Conservation (phyloP, 2,113 vertebrate genomes). For the Datnioides undecimradiatus region DNA sequence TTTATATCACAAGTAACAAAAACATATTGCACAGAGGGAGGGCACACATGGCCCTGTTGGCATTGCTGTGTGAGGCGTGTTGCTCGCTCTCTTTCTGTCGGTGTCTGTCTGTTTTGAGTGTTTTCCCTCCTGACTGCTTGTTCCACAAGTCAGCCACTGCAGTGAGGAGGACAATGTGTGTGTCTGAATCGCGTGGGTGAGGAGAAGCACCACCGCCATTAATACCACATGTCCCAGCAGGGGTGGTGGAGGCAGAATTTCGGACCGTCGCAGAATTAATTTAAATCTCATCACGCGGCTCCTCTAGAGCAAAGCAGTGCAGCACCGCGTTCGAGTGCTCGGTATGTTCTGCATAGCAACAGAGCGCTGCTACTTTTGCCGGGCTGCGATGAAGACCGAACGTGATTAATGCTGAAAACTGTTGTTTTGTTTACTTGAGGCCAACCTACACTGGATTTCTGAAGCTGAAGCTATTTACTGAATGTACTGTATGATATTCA, state of each 20-base stretch:
- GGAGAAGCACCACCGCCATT: conserved; percentile 69
- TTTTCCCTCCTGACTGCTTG: conserved; percentile 52
- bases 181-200: conserved; percentile 60
- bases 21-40: conserved; percentile 19
- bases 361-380: conserved; percentile 57
- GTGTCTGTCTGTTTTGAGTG: conserved; percentile 9
- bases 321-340: conserved; percentile 67
- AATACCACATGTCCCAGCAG: conserved; percentile 74
- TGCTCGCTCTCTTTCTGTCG: conserved; percentile 16
- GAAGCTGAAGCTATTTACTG: no score
- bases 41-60: conserved; percentile 24
- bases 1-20: conserved; percentile 12
- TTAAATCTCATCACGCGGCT: conserved; percentile 86
- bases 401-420: neutral
- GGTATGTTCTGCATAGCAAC: conserved; percentile 79
- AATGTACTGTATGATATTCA: neutral
- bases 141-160: conserved; percentile 66
- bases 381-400: conserved; percentile 24
- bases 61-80: conserved; percentile 34
- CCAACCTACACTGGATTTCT: neutral
- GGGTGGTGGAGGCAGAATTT: conserved; percentile 75
- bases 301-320: conserved; percentile 71
- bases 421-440: neutral
- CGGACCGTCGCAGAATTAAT: conserved; percentile 84
- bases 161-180: conserved; percentile 51